These are phyloP conservation scores for Pagrus major DNA, from an alignment of 2,113 vertebrate genomes.

Conservation along the genomic window DNA sequence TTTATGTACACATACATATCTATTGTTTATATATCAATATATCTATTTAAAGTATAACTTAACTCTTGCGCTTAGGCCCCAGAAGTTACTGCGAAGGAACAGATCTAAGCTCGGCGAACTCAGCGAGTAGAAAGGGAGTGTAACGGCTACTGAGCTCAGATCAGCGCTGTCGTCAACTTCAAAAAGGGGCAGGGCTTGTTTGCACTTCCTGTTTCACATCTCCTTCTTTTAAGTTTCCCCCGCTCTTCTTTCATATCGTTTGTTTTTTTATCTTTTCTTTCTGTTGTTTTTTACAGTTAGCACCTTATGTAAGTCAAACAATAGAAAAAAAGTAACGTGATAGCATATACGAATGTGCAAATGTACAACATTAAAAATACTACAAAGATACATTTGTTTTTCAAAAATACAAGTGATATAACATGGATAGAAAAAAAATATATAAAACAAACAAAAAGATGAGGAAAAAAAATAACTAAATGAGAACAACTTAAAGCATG, in stretches of 20 bases:
- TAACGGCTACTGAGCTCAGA: constrained; percentile 22
- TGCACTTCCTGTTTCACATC: constrained; percentile 55
- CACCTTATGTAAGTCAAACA: constrained; percentile 90
- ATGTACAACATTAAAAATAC: constrained; percentile 92
- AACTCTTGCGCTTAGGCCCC: constrained; percentile 52
- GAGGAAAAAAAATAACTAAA: constrained; percentile 51
- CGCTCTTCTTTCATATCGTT: constrained; percentile 43
- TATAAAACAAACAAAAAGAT: constrained; percentile 65
- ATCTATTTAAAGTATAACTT: constrained; percentile 79
- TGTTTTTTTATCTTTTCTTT: constrained; percentile 79
- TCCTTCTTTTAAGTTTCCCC: constrained; percentile 2
- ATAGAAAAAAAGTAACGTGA: constrained; percentile 88
- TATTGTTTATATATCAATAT: constrained; percentile 81
- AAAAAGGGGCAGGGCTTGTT: constrained; percentile 45
- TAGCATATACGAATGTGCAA: constrained; percentile 94
- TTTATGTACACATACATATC: constrained; percentile 79
- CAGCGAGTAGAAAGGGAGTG: constrained; percentile 22
- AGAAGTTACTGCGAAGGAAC: constrained; percentile 49
- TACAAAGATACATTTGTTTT: constrained; percentile 87
- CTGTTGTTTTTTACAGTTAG: constrained; percentile 86
- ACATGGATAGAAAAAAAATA: constrained; percentile 57
- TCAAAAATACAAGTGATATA: constrained; percentile 89
- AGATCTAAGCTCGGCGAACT: constrained; percentile 56
- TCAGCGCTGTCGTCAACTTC: constrained; percentile 48
- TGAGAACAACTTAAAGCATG: constrained; percentile 87